Evolutionary conservation across 2,888 invertebrate genomes (phyloP), one percentile per base, ranked within the genome.

Genomic region (Theretra japonica): DNA sequence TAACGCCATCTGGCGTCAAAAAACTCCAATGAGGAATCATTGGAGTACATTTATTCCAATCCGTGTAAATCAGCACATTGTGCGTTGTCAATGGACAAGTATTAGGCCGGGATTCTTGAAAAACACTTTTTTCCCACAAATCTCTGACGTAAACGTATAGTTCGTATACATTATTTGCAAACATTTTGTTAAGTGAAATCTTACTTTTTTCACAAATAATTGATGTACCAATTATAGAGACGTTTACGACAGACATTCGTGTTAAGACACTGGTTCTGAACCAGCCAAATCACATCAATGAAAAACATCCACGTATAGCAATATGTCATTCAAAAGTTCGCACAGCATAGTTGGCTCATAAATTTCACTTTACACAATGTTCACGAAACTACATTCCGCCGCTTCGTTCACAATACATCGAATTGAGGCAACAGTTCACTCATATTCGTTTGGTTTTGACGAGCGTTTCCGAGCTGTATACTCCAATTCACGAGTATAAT

Each of bases 81-180:
- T 65, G 65, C 48, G 3, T 21, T 65, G 65, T 65, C 65, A 65
- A 65, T 17, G 48, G 48, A 65, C 65, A 65, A 65, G 41, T 48
- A 23, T 48, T 65, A 65, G 65, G 65, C 65, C 65, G 65, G 21
- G 41, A 41, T 62, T 33, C 50, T 50, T 50, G 17, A 50, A 33
- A 7, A 41, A 41, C 15, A 15, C 41, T 41, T 15, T 41, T 41
- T 41, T 41, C 3, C 15, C 53, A 53, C 53, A 1, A 53, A n/a
- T 53, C n/a, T n/a, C 53, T 53, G 53, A n/a, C 53, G 19, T 53
- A 17, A n/a, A n/a, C 17, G 53, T 53, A 53, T 53, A 53, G 4
- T 19, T 41, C 11, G 41, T 15, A 41, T 33, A 41, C 41, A 41
- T 41, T 33, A 33, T 1, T 33, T 41, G 15, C 41, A 41, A 15